phyloP scores from a whole-genome alignment of 2,888 invertebrate species.

The Oligia strigilis region DNA sequence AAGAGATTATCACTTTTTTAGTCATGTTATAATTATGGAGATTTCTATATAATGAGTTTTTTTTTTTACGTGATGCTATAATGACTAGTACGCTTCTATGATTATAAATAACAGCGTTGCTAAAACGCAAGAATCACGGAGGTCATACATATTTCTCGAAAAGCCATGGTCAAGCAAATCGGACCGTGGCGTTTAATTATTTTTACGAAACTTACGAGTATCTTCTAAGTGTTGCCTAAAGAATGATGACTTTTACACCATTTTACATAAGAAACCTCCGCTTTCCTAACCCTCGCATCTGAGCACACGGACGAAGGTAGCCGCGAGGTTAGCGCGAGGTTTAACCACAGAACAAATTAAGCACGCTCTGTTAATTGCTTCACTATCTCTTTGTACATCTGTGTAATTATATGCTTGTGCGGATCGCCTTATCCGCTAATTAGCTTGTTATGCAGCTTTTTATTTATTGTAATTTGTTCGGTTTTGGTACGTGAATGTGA shows the following conservation, averaged over 20 bases:
- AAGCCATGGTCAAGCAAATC: neutral
- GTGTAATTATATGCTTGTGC: slow-evolving; percentile 47
- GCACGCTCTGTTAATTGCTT: slow-evolving; percentile 55
- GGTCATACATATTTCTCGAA: neutral
- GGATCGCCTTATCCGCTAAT: slow-evolving; percentile 54
- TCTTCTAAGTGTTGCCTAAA: neutral
- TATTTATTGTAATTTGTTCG: slow-evolving; percentile 35
- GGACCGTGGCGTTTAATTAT: neutral
- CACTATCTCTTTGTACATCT: slow-evolving; percentile 61
- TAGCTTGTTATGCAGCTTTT: slow-evolving; percentile 44
- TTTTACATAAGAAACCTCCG: neutral
- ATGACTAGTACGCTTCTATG: neutral
- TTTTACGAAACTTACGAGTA: slow-evolving; percentile 1
- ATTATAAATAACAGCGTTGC: neutral
- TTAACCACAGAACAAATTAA: slow-evolving; percentile 54
- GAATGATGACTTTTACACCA: neutral
- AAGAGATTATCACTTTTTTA: slow-evolving; percentile 24
- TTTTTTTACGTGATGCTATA: neutral
- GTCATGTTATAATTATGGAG: neutral
- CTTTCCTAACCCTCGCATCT: slow-evolving; percentile 31
- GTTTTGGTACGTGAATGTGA: neutral
- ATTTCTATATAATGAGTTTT: neutral
- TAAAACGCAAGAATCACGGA: neutral
- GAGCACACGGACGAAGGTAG: slow-evolving; percentile 44
- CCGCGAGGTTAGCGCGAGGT: slow-evolving; percentile 57